Base-by-base conservation (phyloP, 2,797 vertebrate genomes). In the Pantherophis vulpinus region DNA sequence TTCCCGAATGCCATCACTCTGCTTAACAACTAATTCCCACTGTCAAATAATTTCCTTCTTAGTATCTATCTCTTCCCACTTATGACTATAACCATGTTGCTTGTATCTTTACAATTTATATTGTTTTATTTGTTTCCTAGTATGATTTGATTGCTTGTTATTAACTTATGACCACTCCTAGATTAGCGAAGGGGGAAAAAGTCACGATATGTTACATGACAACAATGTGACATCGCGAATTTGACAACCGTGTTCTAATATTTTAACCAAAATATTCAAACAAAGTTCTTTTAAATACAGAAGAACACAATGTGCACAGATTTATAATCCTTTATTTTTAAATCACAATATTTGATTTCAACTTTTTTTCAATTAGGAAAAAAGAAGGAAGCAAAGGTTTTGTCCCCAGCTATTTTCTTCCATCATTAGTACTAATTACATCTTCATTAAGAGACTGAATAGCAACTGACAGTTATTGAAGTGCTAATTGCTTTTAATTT, bases 351-450 rank as follows among this genome's bases (percentile, higher is more conserved):
- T 90, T 55, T 88, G 59, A 58, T 70, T 96, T 94, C 37, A 93
- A 37, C 87, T 61, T n/a, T 93, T 60, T 60, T 86, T 88, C 92
- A 51, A 51, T 56, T 86, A 94, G 0, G 61, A 94, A 88, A 58
- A 42, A 23, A 79, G 94, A 94, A 86, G 27, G 2, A 32, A 93
- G 93, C 51, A 83, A 0, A 1, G 90, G 91, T 97, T 94, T 96
- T 94, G 97, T 91, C 94, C 94, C 96, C 93, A 96, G 94, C 95
- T 94, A 93, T 93, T 97, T 96, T 95, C 92, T 66, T 95, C 97
- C 94, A 95, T 96, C 96, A 97, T 97, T 96, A 97, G 94, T 92
- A 95, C 91, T 96, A 97, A 98, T 95, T 96, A 96, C 94, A 97
- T 96, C 96, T 95, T 97, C 96, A 96, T 95, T 95, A 91, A 93